Base-by-base conservation (phyloP, 2,888 invertebrate species). In the Euplagia quadripunctaria region DNA sequence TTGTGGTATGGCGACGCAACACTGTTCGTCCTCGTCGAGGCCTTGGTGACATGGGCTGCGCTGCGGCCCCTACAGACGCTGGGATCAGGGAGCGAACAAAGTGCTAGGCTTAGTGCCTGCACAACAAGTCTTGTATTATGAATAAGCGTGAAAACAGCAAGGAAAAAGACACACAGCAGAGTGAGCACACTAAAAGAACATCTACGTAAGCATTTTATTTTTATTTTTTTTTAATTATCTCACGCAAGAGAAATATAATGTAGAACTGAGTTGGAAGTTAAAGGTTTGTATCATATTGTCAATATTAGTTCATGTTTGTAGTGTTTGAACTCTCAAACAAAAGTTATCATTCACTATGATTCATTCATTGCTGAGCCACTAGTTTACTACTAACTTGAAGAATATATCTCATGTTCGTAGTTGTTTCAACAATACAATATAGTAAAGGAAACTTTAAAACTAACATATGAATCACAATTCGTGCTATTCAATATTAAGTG, bases 81-180 rank as follows among this genome's bases (percentile, higher is more conserved):
- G 93, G 94, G 94, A 94, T 93, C 92, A 87, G 92, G 94, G 93
- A 94, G 94, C 94, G 94, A 94, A 89, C 89, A 84, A 88, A 86
- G 95, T 94, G 96, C 92, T 88, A 90, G 95, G 93, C 93, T 88
- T 87, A 87, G 87, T 74, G 94, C 96, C 95, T 93, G 94, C 94
- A 94, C 94, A 88, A 86, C 89, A 90, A 88, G 90, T 87, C 90
- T 91, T 91, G 89, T 93, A 96, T 93, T 93, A 96, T 96, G 96
- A 96, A 96, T 92, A 96, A 95, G 90, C 94, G 95, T 85, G 96
- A 96, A 83, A 95, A 89, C 91, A 95, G 89, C 91, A 94, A 96
- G 90, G 95, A 96, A 78, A 96, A 96, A 89, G 96, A 96, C n/a
- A 70, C 63, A 92, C 95, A 96, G 90, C 95, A 96, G 88, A 95